phyloP scores from a whole-genome alignment of 2,888 invertebrate genomes.

The Liposcelis brunnea region DNA sequence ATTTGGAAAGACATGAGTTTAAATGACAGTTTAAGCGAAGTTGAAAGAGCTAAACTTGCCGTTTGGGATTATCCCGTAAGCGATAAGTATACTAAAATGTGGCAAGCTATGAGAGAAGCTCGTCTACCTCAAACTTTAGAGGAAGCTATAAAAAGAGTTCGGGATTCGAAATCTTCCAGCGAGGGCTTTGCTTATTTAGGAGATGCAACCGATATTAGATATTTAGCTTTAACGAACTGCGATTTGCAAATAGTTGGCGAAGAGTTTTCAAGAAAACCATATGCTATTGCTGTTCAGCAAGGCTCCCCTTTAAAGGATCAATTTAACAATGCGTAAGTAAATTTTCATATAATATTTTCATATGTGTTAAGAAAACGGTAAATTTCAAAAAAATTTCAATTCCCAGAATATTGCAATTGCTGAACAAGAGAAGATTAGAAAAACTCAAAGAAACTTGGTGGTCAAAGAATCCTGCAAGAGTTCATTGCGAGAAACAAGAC shows the following conservation, averaged over 20 bases:
- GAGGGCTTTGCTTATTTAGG: slow-evolving; percentile 85
- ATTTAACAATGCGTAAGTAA: slow-evolving; percentile 81
- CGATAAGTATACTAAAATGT: slow-evolving; percentile 97
- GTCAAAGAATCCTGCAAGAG: slow-evolving; percentile 65
- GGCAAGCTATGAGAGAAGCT: slow-evolving; percentile 86
- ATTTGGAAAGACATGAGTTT: slow-evolving; percentile 98
- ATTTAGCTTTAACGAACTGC: slow-evolving; percentile 63
- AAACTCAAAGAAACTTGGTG: slow-evolving; percentile 94
- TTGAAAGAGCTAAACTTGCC: slow-evolving; percentile 82
- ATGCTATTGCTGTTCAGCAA: slow-evolving; percentile 92
- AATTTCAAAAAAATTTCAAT: slow-evolving; percentile 8
- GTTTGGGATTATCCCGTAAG: slow-evolving; percentile 99
- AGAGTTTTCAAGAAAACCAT: slow-evolving; percentile 93
- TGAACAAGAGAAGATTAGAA: slow-evolving; percentile 86
- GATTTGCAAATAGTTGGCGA: slow-evolving; percentile 87
- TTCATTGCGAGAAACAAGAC: slow-evolving; percentile 68
- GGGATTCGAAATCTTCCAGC: slow-evolving; percentile 44
- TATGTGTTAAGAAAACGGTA: too few relatives aligned
- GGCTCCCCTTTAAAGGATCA: slow-evolving; percentile 87
- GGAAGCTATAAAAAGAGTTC: slow-evolving; percentile 60
- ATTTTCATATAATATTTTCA: background rate
- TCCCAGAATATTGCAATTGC: slow-evolving; percentile 66
- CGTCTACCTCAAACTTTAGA: slow-evolving; percentile 60
- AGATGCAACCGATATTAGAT: slow-evolving; percentile 84
- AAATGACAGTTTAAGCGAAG: slow-evolving; percentile 77